Evolutionary conservation across 2,113 vertebrate species (phyloP).

Genomic region (Brachypodius melanocephalos): DNA sequence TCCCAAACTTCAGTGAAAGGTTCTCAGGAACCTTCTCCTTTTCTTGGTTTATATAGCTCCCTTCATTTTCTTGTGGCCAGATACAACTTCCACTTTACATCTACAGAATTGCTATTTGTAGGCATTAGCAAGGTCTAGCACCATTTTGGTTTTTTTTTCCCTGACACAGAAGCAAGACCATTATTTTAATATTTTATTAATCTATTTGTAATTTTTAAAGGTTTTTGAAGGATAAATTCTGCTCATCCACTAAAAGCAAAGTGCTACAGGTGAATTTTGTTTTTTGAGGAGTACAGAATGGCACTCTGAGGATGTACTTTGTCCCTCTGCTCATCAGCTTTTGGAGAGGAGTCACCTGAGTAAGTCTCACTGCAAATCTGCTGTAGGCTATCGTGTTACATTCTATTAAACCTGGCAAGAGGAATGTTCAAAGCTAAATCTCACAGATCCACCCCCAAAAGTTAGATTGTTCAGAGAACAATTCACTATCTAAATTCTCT

Average conservation of each 20-base stretch:
- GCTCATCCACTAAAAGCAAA: background rate
- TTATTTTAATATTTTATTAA: background rate
- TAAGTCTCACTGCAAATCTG: background rate
- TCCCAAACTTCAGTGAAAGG: background rate
- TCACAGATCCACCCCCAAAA: background rate
- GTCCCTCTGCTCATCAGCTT: background rate
- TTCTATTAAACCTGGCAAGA: background rate
- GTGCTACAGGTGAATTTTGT: background rate
- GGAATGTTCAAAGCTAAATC: background rate
- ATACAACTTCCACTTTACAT: background rate
- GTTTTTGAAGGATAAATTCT: background rate
- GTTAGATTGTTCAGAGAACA: background rate
- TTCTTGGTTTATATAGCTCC: background rate
- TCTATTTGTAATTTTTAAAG: background rate
- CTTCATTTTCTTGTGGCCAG: background rate
- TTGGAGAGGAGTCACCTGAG: background rate
- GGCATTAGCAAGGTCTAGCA: background rate
- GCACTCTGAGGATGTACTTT: background rate
- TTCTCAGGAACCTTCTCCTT: background rate
- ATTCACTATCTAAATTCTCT: background rate
- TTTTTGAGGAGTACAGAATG: background rate
- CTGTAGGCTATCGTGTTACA: rapidly evolving
- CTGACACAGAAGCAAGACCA: background rate
- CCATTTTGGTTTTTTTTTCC: background rate
- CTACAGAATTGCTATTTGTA: background rate